These are phyloP conservation scores for Prosapia bicincta DNA, from an alignment of 2,888 invertebrate species.

Conservation along the genomic window DNA sequence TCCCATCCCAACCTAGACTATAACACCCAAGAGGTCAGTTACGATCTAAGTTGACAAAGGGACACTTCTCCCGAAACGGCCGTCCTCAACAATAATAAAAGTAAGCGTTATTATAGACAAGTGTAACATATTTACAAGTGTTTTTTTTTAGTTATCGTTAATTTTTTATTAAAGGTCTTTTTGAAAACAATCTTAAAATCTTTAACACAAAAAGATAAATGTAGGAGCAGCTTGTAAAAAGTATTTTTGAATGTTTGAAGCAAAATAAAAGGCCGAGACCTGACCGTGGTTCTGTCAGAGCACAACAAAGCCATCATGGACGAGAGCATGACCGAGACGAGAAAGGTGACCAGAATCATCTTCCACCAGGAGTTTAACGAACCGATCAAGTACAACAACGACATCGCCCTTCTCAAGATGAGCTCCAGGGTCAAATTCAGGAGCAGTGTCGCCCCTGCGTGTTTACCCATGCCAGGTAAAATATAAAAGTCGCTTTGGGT, in stretches of 20 bases:
- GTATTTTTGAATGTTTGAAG: neutral
- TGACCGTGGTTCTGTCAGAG: conserved; percentile 39
- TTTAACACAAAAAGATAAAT: neutral
- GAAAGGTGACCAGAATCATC: conserved; percentile 36
- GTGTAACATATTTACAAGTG: too few relatives aligned
- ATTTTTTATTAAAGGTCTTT: too few relatives aligned
- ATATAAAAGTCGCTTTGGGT: too few relatives aligned
- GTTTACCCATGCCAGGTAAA: conserved; percentile 52
- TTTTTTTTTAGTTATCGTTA: too few relatives aligned
- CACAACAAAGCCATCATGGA: conserved; percentile 37
- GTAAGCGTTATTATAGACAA: too few relatives aligned
- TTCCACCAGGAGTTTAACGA: conserved; percentile 39
- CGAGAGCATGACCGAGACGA: conserved; percentile 32
- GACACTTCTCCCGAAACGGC: too few relatives aligned
- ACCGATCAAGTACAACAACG: conserved; percentile 46
- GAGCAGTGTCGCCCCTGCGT: conserved; percentile 51
- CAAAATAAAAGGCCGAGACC: neutral
- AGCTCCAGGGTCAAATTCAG: conserved; percentile 48
- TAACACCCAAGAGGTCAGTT: too few relatives aligned
- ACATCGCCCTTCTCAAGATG: conserved; percentile 55
- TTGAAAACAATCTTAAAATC: neutral
- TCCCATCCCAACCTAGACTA: too few relatives aligned
- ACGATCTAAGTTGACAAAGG: too few relatives aligned
- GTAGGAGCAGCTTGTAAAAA: too few relatives aligned
- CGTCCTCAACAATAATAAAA: too few relatives aligned